These are phyloP conservation scores for Megalopta genalis DNA, from an alignment of 1,140 invertebrate genomes.

Conservation along the genomic window DNA sequence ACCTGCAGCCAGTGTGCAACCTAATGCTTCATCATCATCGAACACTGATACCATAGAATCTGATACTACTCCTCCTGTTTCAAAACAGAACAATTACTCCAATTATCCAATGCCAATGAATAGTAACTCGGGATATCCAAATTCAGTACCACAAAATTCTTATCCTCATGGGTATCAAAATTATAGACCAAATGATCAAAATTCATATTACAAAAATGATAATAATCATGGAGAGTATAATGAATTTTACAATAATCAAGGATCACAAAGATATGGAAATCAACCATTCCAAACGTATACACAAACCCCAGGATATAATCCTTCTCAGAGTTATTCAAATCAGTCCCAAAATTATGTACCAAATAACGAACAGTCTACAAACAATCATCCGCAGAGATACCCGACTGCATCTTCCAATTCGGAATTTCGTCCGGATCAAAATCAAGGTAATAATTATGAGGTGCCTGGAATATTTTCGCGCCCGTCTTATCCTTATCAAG, in stretches of 20 bases:
- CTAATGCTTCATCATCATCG: constrained; percentile 79
- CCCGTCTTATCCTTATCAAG: constrained; percentile 71
- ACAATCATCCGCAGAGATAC: constrained; percentile 67
- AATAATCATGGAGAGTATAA: constrained; percentile 68
- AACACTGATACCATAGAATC: constrained; percentile 60
- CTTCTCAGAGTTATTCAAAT: constrained; percentile 65
- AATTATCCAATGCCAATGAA: constrained; percentile 67
- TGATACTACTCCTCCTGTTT: constrained; percentile 53
- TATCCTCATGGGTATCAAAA: constrained; percentile 70
- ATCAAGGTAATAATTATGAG: constrained; percentile 70
- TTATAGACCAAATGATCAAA: constrained; percentile 70
- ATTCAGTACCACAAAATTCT: constrained; percentile 52
- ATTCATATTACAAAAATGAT: constrained; percentile 73
- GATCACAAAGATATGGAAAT: constrained; percentile 70
- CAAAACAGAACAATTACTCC: constrained; percentile 66
- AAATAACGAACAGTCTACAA: constrained; percentile 63
- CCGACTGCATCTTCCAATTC: constrained; percentile 47
- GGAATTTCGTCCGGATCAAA: constrained; percentile 71
- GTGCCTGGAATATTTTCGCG: constrained; percentile 67
- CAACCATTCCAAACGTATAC: constrained; percentile 71
- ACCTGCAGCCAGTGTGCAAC: constrained; percentile 85
- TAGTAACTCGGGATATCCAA: constrained; percentile 66
- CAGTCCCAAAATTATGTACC: constrained; percentile 67
- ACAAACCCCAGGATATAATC: constrained; percentile 66
- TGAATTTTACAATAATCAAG: constrained; percentile 75